Conservation (phyloP, 2,113 vertebrate species). For the Vulpes vulpes region DNA sequence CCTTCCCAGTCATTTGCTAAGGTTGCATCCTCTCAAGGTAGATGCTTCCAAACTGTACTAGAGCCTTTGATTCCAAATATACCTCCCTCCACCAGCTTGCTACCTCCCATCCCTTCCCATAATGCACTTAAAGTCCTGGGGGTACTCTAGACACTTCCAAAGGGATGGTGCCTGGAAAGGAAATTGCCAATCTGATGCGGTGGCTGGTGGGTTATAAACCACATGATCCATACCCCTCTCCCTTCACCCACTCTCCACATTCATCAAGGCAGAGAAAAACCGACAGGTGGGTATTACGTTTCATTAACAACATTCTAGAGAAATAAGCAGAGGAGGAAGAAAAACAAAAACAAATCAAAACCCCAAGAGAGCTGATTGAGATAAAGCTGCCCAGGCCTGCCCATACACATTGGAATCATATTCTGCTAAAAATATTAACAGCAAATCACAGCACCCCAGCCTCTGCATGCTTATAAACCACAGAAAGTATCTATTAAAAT, state of each 20-base stretch:
- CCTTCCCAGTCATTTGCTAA: background rate
- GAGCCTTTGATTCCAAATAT: background rate
- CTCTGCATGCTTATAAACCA: accelerated
- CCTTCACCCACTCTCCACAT: background rate
- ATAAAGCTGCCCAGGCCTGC: background rate
- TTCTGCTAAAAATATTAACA: background rate
- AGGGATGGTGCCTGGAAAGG: background rate
- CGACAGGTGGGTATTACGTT: too few relatives aligned
- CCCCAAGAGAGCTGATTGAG: background rate
- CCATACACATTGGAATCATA: background rate
- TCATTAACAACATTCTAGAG: background rate
- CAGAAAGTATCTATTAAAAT: background rate
- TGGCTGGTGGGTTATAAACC: background rate
- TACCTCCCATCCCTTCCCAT: background rate
- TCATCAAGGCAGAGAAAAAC: background rate
- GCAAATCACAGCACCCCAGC: background rate
- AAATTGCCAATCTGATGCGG: background rate
- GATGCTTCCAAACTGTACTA: background rate
- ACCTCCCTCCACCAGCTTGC: accelerated
- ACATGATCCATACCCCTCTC: accelerated
- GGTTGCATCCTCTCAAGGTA: accelerated
- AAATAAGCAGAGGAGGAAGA: background rate
- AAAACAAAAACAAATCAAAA: background rate
- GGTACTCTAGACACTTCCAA: background rate
- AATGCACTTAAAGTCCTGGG: background rate